These are phyloP conservation scores for Micrasema minimum DNA, from an alignment of 1,140 invertebrate genomes.

Conservation along the genomic window DNA sequence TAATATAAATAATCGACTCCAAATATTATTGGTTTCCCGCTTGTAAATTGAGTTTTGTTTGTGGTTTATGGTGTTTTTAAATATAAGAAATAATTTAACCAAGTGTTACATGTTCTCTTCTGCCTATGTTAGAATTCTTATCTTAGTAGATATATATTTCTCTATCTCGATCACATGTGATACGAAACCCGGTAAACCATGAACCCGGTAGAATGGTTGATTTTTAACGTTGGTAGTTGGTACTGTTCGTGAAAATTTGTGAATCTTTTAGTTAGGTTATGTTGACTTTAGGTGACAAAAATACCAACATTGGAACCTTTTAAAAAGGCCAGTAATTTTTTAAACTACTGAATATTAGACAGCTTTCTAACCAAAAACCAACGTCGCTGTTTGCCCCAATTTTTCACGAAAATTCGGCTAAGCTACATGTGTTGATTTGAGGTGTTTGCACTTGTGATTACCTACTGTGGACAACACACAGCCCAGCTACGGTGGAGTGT, in stretches of 20 bases:
- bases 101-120: too few species aligned
- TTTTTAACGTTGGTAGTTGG: background rate
- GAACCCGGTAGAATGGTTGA: background rate
- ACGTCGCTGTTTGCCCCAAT: conserved; percentile 2
- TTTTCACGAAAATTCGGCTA: conserved; percentile 14
- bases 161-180: too few species aligned
- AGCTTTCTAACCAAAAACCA: background rate
- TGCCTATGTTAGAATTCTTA: too few species aligned
- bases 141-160: too few species aligned
- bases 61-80: too few species aligned
- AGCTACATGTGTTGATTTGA: conserved; percentile 1
- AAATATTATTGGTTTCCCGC: too few species aligned
- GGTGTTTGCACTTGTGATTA: conserved; percentile 19
- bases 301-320: background rate
- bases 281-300: background rate
- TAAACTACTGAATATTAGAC: background rate
- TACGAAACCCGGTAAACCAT: too few species aligned
- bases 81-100: too few species aligned
- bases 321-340: background rate
- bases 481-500: conserved; percentile 3
- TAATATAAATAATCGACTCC: too few species aligned
- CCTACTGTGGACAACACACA: background rate
- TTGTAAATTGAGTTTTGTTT: too few species aligned
- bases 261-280: background rate
- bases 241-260: background rate